phyloP scores from a whole-genome alignment of 2,797 vertebrate species.

The Danio aesculapii region DNA sequence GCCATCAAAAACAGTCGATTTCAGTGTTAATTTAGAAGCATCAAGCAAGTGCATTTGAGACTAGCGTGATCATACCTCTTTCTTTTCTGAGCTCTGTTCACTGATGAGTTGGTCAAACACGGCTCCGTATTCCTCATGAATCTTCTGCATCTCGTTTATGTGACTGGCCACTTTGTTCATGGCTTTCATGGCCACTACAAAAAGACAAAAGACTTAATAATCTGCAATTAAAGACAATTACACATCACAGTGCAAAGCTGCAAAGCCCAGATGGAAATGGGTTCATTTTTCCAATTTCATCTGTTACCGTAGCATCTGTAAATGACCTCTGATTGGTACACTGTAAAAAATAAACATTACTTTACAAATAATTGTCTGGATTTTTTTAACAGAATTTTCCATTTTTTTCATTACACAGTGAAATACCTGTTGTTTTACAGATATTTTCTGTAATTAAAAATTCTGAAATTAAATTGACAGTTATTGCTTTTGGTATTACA shows the following conservation, averaged over 20 bases:
- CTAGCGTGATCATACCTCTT: conserved; percentile 82
- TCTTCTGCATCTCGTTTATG: conserved; percentile 99
- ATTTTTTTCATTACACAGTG: too few relatives aligned
- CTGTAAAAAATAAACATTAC: too few relatives aligned
- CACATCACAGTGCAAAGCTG: background rate
- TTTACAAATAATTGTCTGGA: too few relatives aligned
- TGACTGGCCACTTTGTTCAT: conserved; percentile 99
- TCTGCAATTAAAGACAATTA: background rate
- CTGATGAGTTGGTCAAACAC: conserved; percentile 97
- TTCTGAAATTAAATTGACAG: too few relatives aligned
- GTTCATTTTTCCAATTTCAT: background rate
- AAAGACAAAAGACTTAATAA: background rate
- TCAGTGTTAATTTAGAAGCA: background rate
- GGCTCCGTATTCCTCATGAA: conserved; percentile 95
- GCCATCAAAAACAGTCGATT: background rate
- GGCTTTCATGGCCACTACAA: conserved; percentile 92
- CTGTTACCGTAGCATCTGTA: too few relatives aligned
- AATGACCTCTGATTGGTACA: too few relatives aligned
- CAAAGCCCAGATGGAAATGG: background rate
- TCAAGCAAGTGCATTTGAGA: background rate
- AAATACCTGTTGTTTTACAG: too few relatives aligned
- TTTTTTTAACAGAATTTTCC: too few relatives aligned
- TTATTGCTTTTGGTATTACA: too few relatives aligned
- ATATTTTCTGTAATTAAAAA: too few relatives aligned
- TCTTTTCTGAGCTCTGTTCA: conserved; percentile 91